A percentile compares a stretch with the other conserved stretches of the same genome.
Conservation (phyloP, 2,888 invertebrate species). For the Podabrus alpinus region DNA sequence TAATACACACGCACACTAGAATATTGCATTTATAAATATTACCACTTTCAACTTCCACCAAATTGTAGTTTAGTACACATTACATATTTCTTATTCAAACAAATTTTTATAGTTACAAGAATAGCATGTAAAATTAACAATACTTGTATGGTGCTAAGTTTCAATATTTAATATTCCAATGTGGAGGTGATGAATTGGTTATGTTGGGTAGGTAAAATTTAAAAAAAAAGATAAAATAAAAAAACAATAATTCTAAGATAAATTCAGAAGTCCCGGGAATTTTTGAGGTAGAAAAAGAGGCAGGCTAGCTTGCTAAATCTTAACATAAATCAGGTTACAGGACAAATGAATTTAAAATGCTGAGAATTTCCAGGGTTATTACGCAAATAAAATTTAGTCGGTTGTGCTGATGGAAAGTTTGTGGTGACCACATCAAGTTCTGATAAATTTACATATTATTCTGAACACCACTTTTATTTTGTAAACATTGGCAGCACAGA, state of each 20-base stretch:
- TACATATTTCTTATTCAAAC: neutral
- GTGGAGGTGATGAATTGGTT: no score
- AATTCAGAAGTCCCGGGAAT: neutral
- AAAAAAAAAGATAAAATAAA: neutral
- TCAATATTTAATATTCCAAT: no score
- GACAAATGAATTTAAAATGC: neutral
- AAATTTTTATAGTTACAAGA: neutral
- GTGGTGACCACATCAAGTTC: neutral
- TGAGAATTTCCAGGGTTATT: neutral
- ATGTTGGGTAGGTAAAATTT: neutral
- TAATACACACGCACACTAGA: conserved; percentile 7
- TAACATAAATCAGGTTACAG: no score
- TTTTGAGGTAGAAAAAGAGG: neutral
- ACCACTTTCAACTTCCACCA: neutral
- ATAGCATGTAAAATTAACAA: neutral
- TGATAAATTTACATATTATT: neutral
- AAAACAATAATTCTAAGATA: neutral
- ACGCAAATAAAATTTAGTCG: neutral
- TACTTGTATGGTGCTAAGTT: neutral
- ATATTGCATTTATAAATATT: conserved; percentile 11
- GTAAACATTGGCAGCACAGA: conserved; percentile 2
- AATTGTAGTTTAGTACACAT: neutral
- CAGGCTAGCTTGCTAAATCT: neutral
- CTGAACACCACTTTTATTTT: neutral
- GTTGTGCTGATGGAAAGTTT: neutral